A percentile compares a stretch with the other conserved stretches of the same genome.
Evolutionary conservation across 2,888 invertebrate species (phyloP).

Genomic region (Cantharis lateralis): DNA sequence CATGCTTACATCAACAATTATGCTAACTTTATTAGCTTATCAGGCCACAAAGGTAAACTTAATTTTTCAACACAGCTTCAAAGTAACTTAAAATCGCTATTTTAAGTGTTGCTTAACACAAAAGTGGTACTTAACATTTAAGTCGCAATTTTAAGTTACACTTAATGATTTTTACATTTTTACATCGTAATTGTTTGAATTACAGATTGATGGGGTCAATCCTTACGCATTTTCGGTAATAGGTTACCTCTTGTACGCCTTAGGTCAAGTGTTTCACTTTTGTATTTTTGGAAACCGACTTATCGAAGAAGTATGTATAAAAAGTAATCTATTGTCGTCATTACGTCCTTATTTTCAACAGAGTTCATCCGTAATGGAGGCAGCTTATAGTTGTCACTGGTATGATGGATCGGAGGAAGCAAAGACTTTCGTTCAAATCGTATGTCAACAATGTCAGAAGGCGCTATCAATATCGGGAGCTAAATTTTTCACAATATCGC

Average conservation of each 20-base stretch:
- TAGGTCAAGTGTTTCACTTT: conserved; percentile 85
- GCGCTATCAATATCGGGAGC: conserved; percentile 88
- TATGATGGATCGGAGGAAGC: conserved; percentile 90
- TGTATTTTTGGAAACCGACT: conserved; percentile 86
- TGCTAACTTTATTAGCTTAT: conserved; percentile 80
- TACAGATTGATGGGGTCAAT: conserved; percentile 73
- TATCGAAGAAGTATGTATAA: conserved; percentile 77
- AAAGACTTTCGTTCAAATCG: conserved; percentile 88
- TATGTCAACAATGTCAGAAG: conserved; percentile 89
- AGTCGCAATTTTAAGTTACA: background rate
- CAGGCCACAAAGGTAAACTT: conserved; percentile 78
- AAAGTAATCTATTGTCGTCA: background rate
- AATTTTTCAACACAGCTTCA: background rate
- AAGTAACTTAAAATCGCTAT: background rate
- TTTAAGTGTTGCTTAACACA: background rate
- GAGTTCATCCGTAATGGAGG: conserved; percentile 92
- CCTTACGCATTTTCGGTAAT: conserved; percentile 79
- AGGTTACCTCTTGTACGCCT: conserved; percentile 78
- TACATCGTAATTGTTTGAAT: no score
- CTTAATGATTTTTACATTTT: background rate
- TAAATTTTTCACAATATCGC: conserved; percentile 85
- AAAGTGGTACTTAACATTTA: background rate
- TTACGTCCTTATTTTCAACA: conserved; percentile 48
- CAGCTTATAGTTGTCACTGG: conserved; percentile 89
- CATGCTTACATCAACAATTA: conserved; percentile 85